phyloP scores from a whole-genome alignment of 2,797 vertebrate genomes.

The Xiphophorus birchmanni region DNA sequence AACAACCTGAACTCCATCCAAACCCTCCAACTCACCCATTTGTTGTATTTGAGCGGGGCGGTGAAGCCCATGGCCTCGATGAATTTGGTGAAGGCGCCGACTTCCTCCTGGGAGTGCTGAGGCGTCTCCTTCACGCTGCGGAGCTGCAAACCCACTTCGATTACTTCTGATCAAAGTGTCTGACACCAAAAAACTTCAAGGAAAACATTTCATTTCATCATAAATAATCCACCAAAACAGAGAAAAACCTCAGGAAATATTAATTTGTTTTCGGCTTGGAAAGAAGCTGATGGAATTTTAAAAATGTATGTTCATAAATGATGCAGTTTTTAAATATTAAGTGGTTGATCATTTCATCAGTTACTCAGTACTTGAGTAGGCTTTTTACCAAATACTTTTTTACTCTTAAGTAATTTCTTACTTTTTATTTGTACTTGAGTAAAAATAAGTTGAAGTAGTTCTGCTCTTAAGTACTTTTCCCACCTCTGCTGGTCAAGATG shows the following conservation, averaged over 20 bases:
- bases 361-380: too few species aligned
- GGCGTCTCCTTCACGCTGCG: conserved; percentile 81
- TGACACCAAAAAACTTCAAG: neutral
- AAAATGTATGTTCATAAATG: too few species aligned
- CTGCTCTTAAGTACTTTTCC: too few species aligned
- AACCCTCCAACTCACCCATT: conserved; percentile 87
- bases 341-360: too few species aligned
- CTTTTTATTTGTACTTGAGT: too few species aligned
- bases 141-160: conserved; percentile 44
- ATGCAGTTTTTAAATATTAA: too few species aligned
- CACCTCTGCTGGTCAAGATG: neutral
- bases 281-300: neutral
- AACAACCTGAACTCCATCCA: neutral
- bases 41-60: conserved; percentile 95
- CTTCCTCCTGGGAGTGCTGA: conserved; percentile 88
- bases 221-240: neutral
- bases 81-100: conserved; percentile 91
- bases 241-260: neutral
- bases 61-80: conserved; percentile 98
- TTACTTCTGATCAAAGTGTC: neutral
- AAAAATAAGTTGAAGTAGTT: too few species aligned
- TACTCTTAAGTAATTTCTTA: too few species aligned
- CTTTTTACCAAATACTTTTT: too few species aligned
- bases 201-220: neutral
- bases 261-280: neutral